Conservation (phyloP, 2,888 invertebrate species). For the Thymelicus lineola region DNA sequence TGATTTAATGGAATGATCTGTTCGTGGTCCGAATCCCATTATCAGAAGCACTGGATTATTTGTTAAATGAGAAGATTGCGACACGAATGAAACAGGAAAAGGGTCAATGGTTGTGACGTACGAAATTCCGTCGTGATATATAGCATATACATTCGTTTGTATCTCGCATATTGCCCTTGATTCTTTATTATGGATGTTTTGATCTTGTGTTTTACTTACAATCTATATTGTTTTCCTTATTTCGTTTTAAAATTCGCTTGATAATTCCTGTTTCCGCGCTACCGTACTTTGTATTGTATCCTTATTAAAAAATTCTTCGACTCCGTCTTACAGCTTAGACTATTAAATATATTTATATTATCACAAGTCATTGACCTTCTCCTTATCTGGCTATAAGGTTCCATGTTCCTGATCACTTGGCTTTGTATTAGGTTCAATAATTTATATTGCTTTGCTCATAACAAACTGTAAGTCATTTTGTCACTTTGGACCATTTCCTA, state of each 20-base stretch:
- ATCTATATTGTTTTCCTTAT: not conserved
- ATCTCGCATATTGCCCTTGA: constrained; percentile 11
- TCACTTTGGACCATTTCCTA: too few species aligned
- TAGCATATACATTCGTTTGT: constrained; percentile 3
- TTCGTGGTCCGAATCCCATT: not conserved
- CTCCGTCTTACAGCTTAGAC: constrained; percentile 36
- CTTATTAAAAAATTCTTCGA: constrained; percentile 42
- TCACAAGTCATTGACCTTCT: constrained; percentile 42
- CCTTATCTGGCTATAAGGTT: constrained; percentile 39
- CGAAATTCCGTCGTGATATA: constrained; percentile 1
- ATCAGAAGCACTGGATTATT: not conserved
- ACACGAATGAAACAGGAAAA: constrained; percentile 48
- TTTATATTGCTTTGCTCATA: not conserved
- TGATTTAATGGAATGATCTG: not conserved
- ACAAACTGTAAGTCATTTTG: not conserved
- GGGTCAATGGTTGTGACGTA: constrained; percentile 62
- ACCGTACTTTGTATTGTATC: constrained; percentile 1
- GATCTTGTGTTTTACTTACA: not conserved
- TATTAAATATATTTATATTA: constrained; percentile 35
- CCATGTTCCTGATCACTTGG: constrained; percentile 1
- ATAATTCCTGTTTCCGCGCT: not conserved
- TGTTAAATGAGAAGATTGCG: constrained; percentile 12
- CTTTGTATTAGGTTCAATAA: not conserved
- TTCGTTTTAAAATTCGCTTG: not conserved
- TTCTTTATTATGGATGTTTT: constrained; percentile 1